Evolutionary conservation across 2,888 invertebrate genomes (phyloP), one percentile per base, ranked within the genome.

Genomic region (Drosophila ezoana): DNA sequence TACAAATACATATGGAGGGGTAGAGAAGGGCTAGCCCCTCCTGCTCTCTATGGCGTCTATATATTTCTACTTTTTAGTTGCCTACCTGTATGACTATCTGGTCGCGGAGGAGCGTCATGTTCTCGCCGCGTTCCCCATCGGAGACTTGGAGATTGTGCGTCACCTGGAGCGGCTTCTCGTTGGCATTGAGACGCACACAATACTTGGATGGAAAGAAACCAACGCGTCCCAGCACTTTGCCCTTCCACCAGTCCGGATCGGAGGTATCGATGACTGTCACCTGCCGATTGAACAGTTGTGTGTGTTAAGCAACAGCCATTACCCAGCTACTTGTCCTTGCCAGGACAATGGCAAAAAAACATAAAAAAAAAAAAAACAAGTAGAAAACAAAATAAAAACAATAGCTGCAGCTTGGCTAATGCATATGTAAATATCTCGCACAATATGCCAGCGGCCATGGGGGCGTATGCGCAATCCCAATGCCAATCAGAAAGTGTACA

Each of bases 161-260:
- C n/a, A 98, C 98, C 93, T 98, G 98, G 62, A 98, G 93, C 0
- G 98, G 97, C 88, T 96, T 95, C 91, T 98, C 98, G 6, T 98
- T 98, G 41, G 97, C 96, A 90, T 97, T 96, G 62, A 98, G 93
- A 88, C 97, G 96, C 66, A 97, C 97, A 80, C 98, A 98, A 90
- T 98, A 98, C 89, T 98, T 98, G 28, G 98, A 98, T 4, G 98
- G 98, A 91, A 98, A 98, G 93, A 96, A 98, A 11, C 98, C 98
- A 52, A 96, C 94, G 87, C 96, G 95, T 32, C 98, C 98, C 70
- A 98, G 93, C 89, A 97, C 97, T 92, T 98, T 98, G 48, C 98
- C 98, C 93, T 98, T 97, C 98, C 98, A 98, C 98, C 98, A 98
- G 90, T 98, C 98, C 11, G 97, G 96, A 92, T 98, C 98, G 0